A percentile compares a stretch with the other conserved stretches of the same genome.
phyloP scores from a whole-genome alignment of 1,140 invertebrate species.

The Zaprionus kolodkinae region DNA sequence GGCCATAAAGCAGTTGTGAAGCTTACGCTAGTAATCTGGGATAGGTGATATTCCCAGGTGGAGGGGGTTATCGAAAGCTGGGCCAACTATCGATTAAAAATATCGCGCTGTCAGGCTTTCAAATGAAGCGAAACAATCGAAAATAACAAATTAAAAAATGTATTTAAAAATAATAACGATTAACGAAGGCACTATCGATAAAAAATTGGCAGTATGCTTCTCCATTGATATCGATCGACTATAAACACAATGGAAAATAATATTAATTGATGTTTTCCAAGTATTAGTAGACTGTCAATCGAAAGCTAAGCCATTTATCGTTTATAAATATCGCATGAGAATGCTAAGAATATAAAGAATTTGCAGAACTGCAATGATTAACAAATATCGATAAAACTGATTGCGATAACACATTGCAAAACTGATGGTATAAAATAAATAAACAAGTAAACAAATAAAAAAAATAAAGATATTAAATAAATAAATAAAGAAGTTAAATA shows the following conservation, averaged over 20 bases:
- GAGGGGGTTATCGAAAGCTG: neutral
- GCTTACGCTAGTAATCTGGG: slow-evolving; percentile 17
- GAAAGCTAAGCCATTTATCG: too few relatives aligned
- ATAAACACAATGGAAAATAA: too few relatives aligned
- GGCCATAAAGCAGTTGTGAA: slow-evolving; percentile 16
- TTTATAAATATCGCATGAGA: too few relatives aligned
- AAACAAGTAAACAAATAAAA: too few relatives aligned
- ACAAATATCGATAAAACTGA: neutral
- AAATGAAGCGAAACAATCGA: neutral
- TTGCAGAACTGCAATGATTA: neutral
- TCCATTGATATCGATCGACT: too few relatives aligned
- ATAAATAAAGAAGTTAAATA: too few relatives aligned
- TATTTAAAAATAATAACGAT: neutral
- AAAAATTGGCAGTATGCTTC: too few relatives aligned
- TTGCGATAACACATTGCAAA: neutral
- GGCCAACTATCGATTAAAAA: neutral
- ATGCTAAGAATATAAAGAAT: too few relatives aligned
- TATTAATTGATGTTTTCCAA: too few relatives aligned
- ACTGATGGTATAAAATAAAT: neutral
- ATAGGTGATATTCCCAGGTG: slow-evolving; percentile 3
- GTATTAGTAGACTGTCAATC: too few relatives aligned
- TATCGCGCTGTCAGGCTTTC: neutral
- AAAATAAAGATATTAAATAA: too few relatives aligned
- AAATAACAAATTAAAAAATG: neutral
- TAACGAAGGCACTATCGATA: neutral